phyloP scores from a whole-genome alignment of 2,888 invertebrate genomes.

The Epistrophe eligans region DNA sequence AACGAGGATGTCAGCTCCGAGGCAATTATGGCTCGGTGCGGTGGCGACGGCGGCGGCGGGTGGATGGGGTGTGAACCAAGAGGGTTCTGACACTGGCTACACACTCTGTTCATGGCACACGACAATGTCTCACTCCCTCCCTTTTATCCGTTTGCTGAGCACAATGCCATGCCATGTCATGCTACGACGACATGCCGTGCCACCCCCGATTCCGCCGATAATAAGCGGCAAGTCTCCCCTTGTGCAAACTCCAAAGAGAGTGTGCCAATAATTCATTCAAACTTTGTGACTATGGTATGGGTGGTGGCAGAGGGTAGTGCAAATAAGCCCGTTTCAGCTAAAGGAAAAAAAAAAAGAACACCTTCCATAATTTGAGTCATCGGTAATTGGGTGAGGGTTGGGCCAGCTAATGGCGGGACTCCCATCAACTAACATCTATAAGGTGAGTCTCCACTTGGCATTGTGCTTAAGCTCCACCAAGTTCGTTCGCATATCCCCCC shows the following conservation, averaged over 20 bases:
- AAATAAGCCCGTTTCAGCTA: constrained; percentile 65
- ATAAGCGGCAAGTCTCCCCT: constrained; percentile 72
- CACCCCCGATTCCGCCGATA: constrained; percentile 74
- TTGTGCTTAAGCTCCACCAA: constrained; percentile 66
- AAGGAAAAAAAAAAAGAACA: constrained; percentile 53
- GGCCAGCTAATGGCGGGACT: constrained; percentile 70
- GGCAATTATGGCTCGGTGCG: constrained; percentile 63
- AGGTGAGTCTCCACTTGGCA: constrained; percentile 75
- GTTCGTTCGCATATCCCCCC: constrained; percentile 33
- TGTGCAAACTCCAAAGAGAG: constrained; percentile 70
- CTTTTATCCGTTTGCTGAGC: constrained; percentile 21
- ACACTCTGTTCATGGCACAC: constrained; percentile 70
- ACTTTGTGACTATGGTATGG: constrained; percentile 43
- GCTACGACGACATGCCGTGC: constrained; percentile 72
- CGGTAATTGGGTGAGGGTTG: constrained; percentile 75
- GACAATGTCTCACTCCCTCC: constrained; percentile 69
- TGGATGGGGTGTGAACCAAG: constrained; percentile 71
- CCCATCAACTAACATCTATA: constrained; percentile 52
- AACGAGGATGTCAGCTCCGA: constrained; percentile 70
- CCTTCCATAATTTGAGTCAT: constrained; percentile 76
- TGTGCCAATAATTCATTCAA: constrained; percentile 76
- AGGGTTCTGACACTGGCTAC: constrained; percentile 68
- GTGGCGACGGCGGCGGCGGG: constrained; percentile 2
- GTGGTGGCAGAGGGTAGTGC: constrained; percentile 42
- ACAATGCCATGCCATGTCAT: constrained; percentile 60